A percentile compares a stretch with the other conserved stretches of the same genome.
phyloP scores from a whole-genome alignment of 2,888 invertebrate species.

The Diadegma fenestrale region DNA sequence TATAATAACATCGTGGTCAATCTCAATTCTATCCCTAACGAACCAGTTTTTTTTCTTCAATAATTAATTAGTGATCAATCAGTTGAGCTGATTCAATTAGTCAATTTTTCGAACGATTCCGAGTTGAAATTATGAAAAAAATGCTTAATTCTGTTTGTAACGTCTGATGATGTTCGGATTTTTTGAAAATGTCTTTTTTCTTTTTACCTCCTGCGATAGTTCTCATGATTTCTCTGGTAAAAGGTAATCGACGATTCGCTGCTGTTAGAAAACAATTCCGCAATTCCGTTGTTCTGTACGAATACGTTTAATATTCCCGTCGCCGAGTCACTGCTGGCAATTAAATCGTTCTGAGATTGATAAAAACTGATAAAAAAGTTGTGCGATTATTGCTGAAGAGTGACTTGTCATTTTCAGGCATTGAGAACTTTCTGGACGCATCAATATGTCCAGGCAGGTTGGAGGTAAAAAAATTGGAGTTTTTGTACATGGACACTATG shows the following conservation, averaged over 20 bases:
- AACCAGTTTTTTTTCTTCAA: not conserved
- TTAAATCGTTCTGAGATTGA: not conserved
- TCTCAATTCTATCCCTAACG: not conserved
- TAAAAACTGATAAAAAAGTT: not conserved
- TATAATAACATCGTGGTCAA: not conserved
- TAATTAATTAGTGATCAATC: not conserved
- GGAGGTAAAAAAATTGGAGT: not conserved
- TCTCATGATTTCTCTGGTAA: not conserved
- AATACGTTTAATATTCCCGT: not conserved
- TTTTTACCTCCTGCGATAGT: not conserved
- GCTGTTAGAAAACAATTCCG: not conserved
- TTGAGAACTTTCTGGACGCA: not conserved
- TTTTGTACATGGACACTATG: constrained; percentile 27
- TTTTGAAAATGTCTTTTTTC: not conserved
- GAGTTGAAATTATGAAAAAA: too few relatives aligned
- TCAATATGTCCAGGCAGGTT: not conserved
- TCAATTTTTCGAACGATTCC: too few relatives aligned
- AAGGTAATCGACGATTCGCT: not conserved
- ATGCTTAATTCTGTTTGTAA: not conserved
- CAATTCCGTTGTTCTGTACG: not conserved
- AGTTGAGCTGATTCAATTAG: not conserved
- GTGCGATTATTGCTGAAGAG: not conserved
- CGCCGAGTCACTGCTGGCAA: not conserved
- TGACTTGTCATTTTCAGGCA: not conserved
- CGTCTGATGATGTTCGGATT: not conserved